Base-by-base conservation (phyloP, 2,113 vertebrate genomes). In the Cebus imitator region DNA sequence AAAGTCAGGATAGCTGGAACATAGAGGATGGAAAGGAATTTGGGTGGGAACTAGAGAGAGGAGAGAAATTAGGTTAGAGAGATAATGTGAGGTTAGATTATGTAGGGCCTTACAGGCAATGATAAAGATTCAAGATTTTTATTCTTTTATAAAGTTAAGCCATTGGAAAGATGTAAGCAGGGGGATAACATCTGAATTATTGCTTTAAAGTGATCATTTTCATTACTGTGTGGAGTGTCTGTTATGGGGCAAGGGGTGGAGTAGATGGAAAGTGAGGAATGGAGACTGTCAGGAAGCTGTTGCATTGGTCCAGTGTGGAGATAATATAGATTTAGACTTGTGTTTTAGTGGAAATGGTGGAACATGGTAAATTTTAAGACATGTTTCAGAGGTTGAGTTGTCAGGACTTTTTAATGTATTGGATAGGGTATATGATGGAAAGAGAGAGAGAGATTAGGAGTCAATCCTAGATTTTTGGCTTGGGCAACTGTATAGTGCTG, bases 381-480 rank as follows among this genome's bases (percentile, higher is more conserved):
- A 70, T n/a, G 12, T 81, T 96, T 78, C 81, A 25, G 88, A 92
- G 37, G 14, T 81, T 91, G 70, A 85, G 6, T 95, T 94, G 70
- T 94, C 32, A 92, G 12, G 70, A 86, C 8, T 91, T 93, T 68
- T 16, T 86, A 58, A 58, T 81, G 13, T 18, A 57, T 58, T 97
- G 32, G 6, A 21, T 95, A 18, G 52, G 66, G 11, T 58, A 14
- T 50, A 58, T 84, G 61, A 75, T 61, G 16, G 52, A 80, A 91
- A 94, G 40, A 52, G 52, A 16, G 45, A 52, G 50, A 52, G 52
- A 80, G 20, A 45, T 91, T 87, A 50, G 82, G 72, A 91, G 35
- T 94, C 57, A 58, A 64, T 95, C 32, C 35, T 94, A 75, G 50
- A 72, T 70, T 82, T 95, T 96, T 97, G 61, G 27, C 6, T 92